Base-by-base conservation (phyloP, 2,797 vertebrate species). In the Echiichthys vipera region DNA sequence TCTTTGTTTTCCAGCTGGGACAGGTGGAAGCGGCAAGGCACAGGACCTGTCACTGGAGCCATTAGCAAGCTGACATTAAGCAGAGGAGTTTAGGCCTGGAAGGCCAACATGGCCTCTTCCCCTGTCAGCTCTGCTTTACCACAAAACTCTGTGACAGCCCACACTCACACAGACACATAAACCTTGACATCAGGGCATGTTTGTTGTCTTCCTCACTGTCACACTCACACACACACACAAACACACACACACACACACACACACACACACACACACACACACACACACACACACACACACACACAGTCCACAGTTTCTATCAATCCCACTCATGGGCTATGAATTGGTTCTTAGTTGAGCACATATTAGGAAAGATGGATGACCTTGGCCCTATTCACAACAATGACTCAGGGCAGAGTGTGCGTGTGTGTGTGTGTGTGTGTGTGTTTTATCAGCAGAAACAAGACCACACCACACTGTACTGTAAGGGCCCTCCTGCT, bases 51-150 rank as follows among this genome's bases (percentile, higher is more conserved):
- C 87, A 83, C 71, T 65, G 66, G 47, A 65, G 66, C 82, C 75
- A 80, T 88, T 79, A 79, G 45, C 70, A 40, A 59, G 37, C 76
- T 83, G 84, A 84, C 85, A 72, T 71, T 66, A 84, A 83, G 55
- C 70, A 79, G 72, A 74, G 32, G 32, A 71, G 63, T 77, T 79
- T 57, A 58, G 67, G 56, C 51, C 74, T 61, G 65, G 53, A 57
- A 71, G 68, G 71, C 65, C 74, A 65, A 77, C 77, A 71, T 75
- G 74, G 76, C 59, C 51, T 65, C 79, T 66, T 72, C 22, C 50
- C 81, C 77, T 92, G 86, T 89, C 86, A 88, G 80, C 79, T 79
- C 63, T 80, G 73, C 65, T 89, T 58, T 74, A 56, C 61, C 42
- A 67, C 71, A 56, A 80, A n/a, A 67, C 54, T 76, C 50, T 22